Evolutionary conservation across 2,113 vertebrate species (phyloP).

Genomic region (Semnopithecus entellus): DNA sequence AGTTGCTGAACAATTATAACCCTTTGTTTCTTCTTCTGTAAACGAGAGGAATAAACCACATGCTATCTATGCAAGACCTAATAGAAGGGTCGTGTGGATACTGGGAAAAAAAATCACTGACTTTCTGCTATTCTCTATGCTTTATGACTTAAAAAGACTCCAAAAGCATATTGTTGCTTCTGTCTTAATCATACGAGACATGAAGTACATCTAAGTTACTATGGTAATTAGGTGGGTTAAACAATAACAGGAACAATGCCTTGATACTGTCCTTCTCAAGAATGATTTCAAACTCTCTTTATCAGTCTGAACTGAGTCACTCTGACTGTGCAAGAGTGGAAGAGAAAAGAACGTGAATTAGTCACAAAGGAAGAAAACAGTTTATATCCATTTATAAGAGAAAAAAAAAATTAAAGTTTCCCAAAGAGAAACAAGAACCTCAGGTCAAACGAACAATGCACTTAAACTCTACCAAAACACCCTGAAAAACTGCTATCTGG

Average conservation of each 20-base stretch:
- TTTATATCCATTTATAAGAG: neutral
- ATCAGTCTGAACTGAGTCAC: neutral
- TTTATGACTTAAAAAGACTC: neutral
- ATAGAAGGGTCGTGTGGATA: neutral
- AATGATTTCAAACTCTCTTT: slow-evolving; percentile 26
- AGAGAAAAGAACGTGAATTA: slow-evolving; percentile 31
- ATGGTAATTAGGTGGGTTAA: neutral
- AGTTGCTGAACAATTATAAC: neutral
- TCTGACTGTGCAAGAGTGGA: neutral
- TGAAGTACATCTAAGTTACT: neutral
- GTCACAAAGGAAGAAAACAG: neutral
- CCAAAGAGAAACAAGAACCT: neutral
- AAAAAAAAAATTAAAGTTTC: slow-evolving; percentile 1
- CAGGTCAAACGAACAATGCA: neutral
- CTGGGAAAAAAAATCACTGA: neutral
- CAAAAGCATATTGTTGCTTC: neutral
- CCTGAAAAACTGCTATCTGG: neutral
- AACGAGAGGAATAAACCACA: neutral
- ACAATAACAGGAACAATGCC: neutral
- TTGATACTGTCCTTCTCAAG: neutral
- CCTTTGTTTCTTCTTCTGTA: neutral
- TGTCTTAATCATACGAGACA: neutral
- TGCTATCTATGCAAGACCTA: neutral
- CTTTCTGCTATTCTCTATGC: neutral
- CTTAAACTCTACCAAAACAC: neutral